These are phyloP conservation scores for Rhopalosiphum nymphaeae DNA, from an alignment of 2,888 invertebrate genomes.

Conservation along the genomic window DNA sequence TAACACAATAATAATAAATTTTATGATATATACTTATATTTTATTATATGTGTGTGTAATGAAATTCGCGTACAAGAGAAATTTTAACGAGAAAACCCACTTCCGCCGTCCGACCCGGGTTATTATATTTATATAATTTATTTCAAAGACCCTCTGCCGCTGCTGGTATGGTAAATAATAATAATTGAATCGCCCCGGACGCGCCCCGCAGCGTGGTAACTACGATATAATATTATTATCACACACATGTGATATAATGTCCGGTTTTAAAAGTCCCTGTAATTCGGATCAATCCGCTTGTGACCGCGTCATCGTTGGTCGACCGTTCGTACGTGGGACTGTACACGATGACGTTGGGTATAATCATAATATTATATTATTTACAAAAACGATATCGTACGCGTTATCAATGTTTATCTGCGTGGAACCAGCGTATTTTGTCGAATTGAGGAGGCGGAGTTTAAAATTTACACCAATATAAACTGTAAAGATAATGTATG, in stretches of 20 bases:
- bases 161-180: neutral
- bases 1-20: neutral
- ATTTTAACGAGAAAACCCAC: conserved; percentile 2
- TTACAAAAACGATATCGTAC: no score
- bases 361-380: no score
- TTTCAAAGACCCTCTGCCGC: conserved; percentile 17
- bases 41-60: neutral
- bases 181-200: neutral
- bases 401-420: no score
- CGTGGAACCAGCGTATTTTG: no score
- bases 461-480: no score
- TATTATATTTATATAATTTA: conserved; percentile 5
- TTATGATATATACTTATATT: neutral
- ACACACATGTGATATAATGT: neutral
- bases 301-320: no score
- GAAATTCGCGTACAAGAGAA: neutral
- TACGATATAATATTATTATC: neutral
- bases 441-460: no score
- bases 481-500: no score
- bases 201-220: neutral
- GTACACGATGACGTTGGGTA: no score
- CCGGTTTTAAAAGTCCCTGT: no score
- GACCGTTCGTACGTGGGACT: no score
- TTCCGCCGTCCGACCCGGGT: neutral
- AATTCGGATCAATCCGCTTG: no score